Conservation (phyloP, 2,888 invertebrate genomes). For the Bombylius discolor region DNA sequence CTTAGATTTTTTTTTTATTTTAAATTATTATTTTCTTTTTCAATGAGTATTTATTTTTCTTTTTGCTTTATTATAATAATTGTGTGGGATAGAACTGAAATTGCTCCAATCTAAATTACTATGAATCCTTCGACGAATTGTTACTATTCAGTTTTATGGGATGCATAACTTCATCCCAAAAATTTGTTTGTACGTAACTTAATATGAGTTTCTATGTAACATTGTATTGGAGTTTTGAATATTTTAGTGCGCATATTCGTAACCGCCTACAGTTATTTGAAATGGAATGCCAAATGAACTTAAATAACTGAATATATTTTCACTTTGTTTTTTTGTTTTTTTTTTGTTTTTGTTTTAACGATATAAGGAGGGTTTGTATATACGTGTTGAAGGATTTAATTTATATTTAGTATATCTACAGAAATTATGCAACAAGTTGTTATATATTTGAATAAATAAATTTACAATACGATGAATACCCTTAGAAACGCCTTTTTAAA, state of each 20-base stretch:
- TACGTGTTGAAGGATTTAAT: too few relatives aligned
- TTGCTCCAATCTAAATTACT: not conserved
- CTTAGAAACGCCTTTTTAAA: constrained; percentile 11
- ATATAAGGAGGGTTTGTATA: too few relatives aligned
- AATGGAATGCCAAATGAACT: constrained; percentile 18
- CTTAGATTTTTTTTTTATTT: too few relatives aligned
- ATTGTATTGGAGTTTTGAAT: not conserved
- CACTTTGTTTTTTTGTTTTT: too few relatives aligned
- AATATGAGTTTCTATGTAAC: not conserved
- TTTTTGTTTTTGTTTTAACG: too few relatives aligned
- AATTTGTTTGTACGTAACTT: not conserved
- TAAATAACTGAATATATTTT: not conserved
- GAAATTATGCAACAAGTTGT: not conserved
- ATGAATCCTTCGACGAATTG: not conserved
- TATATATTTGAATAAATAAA: not conserved
- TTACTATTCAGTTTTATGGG: not conserved
- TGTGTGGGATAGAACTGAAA: not conserved
- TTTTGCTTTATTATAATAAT: too few relatives aligned
- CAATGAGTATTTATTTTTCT: too few relatives aligned
- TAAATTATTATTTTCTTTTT: too few relatives aligned
- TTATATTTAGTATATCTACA: too few relatives aligned
- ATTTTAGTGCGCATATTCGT: constrained; percentile 27
- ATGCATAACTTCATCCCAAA: constrained; percentile 5
- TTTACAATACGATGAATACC: constrained; percentile 3
- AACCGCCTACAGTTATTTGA: constrained; percentile 27